These are phyloP conservation scores for Urocitellus parryii DNA, from an alignment of 2,113 vertebrate genomes.

Conservation along the genomic window DNA sequence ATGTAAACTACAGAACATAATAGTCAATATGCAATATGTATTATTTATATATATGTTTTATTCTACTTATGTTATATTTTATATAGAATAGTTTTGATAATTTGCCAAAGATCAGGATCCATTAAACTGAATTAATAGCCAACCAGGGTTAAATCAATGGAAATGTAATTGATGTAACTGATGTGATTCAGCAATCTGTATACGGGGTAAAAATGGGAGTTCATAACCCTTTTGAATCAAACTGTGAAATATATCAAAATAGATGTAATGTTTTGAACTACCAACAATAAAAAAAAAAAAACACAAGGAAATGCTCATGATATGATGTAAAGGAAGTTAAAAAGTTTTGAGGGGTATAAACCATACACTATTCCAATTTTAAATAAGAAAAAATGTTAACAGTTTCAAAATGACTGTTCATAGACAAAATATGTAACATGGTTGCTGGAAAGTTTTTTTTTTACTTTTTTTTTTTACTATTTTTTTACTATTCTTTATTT, in stretches of 20 bases:
- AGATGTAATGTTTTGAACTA: too few species aligned
- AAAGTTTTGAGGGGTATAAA: not conserved
- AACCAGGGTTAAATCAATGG: not conserved
- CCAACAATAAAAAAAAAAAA: too few species aligned
- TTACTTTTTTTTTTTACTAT: not conserved
- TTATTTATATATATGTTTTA: not conserved
- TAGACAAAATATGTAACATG: too few species aligned
- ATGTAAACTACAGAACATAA: not conserved
- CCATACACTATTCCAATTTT: not conserved
- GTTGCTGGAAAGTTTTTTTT: not conserved
- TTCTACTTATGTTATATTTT: not conserved
- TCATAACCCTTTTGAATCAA: too few species aligned
- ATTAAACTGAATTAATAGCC: slow-evolving; percentile 22
- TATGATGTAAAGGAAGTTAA: not conserved
- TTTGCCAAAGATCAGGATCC: not conserved
- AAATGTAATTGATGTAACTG: too few species aligned
- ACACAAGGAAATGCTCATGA: slow-evolving; percentile 16
- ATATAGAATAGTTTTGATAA: slow-evolving; percentile 3
- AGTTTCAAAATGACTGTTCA: too few species aligned
- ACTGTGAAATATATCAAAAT: too few species aligned
- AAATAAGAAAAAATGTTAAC: slow-evolving; percentile 50
- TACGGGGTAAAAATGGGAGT: too few species aligned
- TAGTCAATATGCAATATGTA: not conserved
- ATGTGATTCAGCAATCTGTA: too few species aligned
- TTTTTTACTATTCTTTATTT: not conserved